Base-by-base conservation (phyloP, 2,888 invertebrate species). In the Osmoderma eremita region DNA sequence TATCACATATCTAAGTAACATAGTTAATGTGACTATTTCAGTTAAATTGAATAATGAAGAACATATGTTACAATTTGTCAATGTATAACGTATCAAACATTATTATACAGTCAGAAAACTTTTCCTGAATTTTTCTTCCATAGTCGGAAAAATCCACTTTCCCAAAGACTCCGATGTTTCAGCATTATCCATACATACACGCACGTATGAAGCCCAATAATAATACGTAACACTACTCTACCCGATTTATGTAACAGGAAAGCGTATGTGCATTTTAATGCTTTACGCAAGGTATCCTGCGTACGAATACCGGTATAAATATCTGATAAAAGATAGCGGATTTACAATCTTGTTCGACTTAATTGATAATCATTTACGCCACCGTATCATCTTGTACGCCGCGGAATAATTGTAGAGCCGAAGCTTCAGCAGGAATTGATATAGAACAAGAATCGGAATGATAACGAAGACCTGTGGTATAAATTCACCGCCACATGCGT, bases 341-440 rank as follows among this genome's bases (percentile, higher is more conserved):
- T 65, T 65, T 65, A 65, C 56, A 56, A 65, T 65, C 65, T 65
- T 58, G 65, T 65, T 54, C 48, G 20, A 48, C 36, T 65, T 65
- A 65, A 65, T 65, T 65, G 65, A 65, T 65, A 65, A 65, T 65
- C 58, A 65, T 56, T 65, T 65, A 56, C 58, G 22, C 42, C 22
- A 48, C 24, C 13, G 56, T 41, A 64, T 56, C 56, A 45, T 45
- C 54, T 36, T 42, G 63, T 15, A 22, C 18, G 51, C 20, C 17
- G 63, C 30, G 24, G 50, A 20, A 50, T 50, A 50, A 50, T 30
- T 24, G 50, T 50, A 24, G 24, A n/a, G 24, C 24, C 50, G 24
- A 24, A 13, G 24, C 24, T 13, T n/a, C 13, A 50, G 22, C 22
- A 50, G 24, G 30, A 22, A 30, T 22, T 22, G n/a, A 22, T 50